Percentiles rank a stretch among this genome's conserved stretches.
Evolutionary conservation across 2,888 invertebrate genomes (phyloP).

Genomic region (Apotomis capreana): DNA sequence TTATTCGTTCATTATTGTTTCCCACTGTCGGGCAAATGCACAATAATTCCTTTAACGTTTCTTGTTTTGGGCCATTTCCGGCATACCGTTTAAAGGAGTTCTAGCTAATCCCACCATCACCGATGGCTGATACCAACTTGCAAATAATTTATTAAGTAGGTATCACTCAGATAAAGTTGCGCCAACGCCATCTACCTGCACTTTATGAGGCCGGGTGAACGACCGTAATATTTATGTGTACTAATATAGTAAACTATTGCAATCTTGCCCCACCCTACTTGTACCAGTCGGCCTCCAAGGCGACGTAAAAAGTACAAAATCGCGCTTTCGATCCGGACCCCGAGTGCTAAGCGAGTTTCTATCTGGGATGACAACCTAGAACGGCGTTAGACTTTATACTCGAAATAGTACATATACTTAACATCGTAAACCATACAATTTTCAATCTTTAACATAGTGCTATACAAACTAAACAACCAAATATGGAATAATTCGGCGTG

Average conservation of each 20-base stretch:
- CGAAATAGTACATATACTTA: constrained; percentile 10
- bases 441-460: too few relatives aligned
- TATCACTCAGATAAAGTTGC: neutral
- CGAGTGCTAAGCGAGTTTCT: constrained; percentile 66
- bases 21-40: too few relatives aligned
- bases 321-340: constrained; percentile 78
- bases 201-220: constrained; percentile 26
- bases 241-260: constrained; percentile 43
- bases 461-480: too few relatives aligned
- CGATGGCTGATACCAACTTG: too few relatives aligned
- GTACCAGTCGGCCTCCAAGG: constrained; percentile 55
- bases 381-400: constrained; percentile 45
- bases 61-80: too few relatives aligned
- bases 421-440: neutral
- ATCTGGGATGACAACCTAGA: constrained; percentile 65
- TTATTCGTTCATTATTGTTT: too few relatives aligned
- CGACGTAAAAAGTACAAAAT: constrained; percentile 66
- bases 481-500: too few relatives aligned
- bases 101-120: too few relatives aligned
- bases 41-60: too few relatives aligned
- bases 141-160: neutral
- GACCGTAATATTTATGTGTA: constrained; percentile 33
- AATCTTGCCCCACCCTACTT: constrained; percentile 51
- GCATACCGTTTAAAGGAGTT: too few relatives aligned
- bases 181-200: neutral